Evolutionary conservation across 2,113 vertebrate species (phyloP), one percentile per base, ranked within the genome.

Genomic region (Scopus umbretta): DNA sequence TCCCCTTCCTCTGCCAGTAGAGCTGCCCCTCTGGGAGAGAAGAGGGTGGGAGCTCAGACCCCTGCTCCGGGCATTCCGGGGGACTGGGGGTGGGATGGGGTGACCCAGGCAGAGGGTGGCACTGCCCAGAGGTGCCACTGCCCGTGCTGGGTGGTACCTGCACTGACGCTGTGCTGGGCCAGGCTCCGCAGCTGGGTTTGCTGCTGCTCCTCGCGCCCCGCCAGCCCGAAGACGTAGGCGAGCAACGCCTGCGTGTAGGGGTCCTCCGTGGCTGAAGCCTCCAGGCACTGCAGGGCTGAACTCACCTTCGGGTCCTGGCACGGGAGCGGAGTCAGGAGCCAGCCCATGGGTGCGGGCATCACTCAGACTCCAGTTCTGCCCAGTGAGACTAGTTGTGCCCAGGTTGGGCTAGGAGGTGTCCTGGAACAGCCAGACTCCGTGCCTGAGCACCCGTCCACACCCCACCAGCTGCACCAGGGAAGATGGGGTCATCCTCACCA

Each of bases 241-340:
- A 97, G 86, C 49, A 97, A 68, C 0, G 91, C 94, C 27, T 80
- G 84, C 0, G 84, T 92, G 92, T 92, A 95, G 50, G 29, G 81
- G 43, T 85, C 67, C 0, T 88, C 85, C 0, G 78, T 85, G 36
- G 21, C 13, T 0, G 93, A 91, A 7, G 72, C 58, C 42, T 84
- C 42, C 87, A 97, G 91, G 86, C 97, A 97, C 23, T 8, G 36
- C 45, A 98, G 53, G 47, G 92, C 94, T 25, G 66, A 83, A 52
- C 38, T 89, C 73, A 95, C 68, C 7, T 5, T 15, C 0, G 63
- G 86, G 16, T 90, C 78, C 97, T 97, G 78, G 17, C 4, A 1
- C 0, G 10, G 59, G 40, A 80, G 4, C 0, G 0, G 23, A 61
- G 81, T 85, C 66, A 93, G 81, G 47, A 90, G 26, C 29, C 19